These are phyloP conservation scores for Morone saxatilis DNA, from an alignment of 2,113 vertebrate species.

Conservation along the genomic window DNA sequence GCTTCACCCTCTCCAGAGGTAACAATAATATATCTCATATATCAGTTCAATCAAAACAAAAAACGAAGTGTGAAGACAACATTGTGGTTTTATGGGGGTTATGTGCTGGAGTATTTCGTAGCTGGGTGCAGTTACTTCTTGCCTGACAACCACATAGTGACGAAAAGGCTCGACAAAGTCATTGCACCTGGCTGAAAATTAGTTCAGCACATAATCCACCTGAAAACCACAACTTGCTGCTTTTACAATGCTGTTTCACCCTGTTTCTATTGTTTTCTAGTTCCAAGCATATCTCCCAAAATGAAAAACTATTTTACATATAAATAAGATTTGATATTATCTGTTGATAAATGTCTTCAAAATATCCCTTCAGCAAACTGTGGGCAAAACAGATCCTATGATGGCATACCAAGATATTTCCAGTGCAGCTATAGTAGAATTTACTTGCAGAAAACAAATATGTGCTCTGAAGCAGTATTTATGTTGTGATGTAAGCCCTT, in stretches of 20 bases:
- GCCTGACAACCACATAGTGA: constrained; percentile 24
- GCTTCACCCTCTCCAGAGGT: too few species aligned
- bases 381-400: not conserved
- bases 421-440: not conserved
- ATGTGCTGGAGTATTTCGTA: not conserved
- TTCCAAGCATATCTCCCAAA: constrained; percentile 22
- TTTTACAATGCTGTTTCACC: not conserved
- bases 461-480: not conserved
- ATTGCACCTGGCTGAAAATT: constrained; percentile 2
- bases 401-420: not conserved
- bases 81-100: not conserved
- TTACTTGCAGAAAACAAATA: not conserved
- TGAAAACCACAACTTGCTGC: not conserved
- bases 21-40: not conserved
- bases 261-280: too few species aligned
- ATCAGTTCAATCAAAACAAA: not conserved
- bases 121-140: not conserved
- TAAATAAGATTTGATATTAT: not conserved
- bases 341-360: not conserved
- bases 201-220: not conserved
- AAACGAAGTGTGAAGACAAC: not conserved
- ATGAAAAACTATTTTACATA: not conserved
- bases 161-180: constrained; percentile 29
- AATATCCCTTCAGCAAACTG: not conserved
- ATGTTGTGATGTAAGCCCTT: not conserved